Evolutionary conservation across 2,797 vertebrate species (phyloP).

Genomic region (Decapterus maruadsi): DNA sequence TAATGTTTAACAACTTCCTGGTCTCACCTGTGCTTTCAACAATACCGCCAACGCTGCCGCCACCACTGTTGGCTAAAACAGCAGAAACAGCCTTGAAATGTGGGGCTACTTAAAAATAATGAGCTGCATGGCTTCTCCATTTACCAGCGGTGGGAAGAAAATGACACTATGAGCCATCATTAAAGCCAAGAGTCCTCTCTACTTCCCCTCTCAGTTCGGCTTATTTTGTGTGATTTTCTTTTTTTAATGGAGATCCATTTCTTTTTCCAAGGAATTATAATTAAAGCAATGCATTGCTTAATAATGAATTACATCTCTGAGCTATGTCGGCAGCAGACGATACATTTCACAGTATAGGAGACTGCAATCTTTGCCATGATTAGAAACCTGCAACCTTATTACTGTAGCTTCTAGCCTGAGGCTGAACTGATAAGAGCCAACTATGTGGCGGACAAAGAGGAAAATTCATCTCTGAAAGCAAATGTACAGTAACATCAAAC

Average conservation of each 20-base stretch:
- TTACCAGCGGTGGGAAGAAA: not conserved
- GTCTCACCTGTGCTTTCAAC: not conserved
- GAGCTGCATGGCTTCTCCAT: not conserved
- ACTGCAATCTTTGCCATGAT: not conserved
- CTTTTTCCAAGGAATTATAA: not conserved
- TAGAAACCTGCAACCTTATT: not conserved
- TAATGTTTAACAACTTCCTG: conserved; percentile 1
- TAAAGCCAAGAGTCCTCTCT: not conserved
- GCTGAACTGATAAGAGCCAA: not conserved
- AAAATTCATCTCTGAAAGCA: not conserved
- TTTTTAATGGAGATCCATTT: not conserved
- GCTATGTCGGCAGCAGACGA: not conserved
- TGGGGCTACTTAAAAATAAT: not conserved
- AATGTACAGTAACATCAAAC: not conserved
- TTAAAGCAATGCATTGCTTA: not conserved
- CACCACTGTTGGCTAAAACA: not conserved
- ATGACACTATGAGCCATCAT: not conserved
- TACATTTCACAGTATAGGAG: not conserved
- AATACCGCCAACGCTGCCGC: not conserved
- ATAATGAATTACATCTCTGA: not conserved
- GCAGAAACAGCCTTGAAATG: not conserved
- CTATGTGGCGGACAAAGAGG: not conserved
- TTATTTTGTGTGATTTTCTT: too few relatives aligned
- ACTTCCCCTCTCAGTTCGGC: not conserved
- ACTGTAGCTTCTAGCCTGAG: not conserved